These are phyloP conservation scores for Pteruthius melanotis DNA, from an alignment of 2,113 vertebrate species.

Conservation along the genomic window DNA sequence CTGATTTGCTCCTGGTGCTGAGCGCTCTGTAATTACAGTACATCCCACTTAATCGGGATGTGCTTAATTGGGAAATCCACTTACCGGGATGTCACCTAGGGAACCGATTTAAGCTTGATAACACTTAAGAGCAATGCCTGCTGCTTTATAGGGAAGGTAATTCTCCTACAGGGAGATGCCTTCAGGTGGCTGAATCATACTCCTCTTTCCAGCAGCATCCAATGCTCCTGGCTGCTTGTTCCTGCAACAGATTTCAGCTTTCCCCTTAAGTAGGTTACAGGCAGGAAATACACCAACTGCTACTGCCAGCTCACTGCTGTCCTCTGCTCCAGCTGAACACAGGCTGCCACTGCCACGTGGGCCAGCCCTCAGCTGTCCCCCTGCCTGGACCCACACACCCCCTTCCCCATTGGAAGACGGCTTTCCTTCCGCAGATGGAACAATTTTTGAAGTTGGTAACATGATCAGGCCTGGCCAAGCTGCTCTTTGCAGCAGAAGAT, in stretches of 20 bases:
- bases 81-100: conserved; percentile 63
- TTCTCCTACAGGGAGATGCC: conserved; percentile 55
- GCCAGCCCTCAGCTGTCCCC: background rate
- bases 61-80: conserved; percentile 68
- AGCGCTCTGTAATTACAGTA: conserved; percentile 55
- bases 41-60: conserved; percentile 54
- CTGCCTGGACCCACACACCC: background rate
- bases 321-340: conserved; percentile 6
- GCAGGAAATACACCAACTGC: conserved; percentile 17
- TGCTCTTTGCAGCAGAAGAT: background rate
- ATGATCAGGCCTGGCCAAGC: background rate
- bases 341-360: background rate
- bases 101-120: conserved; percentile 54
- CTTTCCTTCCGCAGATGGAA: background rate
- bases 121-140: conserved; percentile 46
- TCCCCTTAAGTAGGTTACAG: conserved; percentile 37
- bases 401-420: background rate
- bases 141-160: conserved; percentile 57
- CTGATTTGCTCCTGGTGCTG: background rate
- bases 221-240: conserved; percentile 9
- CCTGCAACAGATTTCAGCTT: conserved; percentile 38
- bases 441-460: background rate
- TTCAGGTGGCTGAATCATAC: conserved; percentile 54
- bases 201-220: background rate
- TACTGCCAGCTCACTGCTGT: background rate